Evolutionary conservation across 1,140 invertebrate genomes (phyloP), one percentile per base, ranked within the genome.

Genomic region (Leptopilina boulardi): DNA sequence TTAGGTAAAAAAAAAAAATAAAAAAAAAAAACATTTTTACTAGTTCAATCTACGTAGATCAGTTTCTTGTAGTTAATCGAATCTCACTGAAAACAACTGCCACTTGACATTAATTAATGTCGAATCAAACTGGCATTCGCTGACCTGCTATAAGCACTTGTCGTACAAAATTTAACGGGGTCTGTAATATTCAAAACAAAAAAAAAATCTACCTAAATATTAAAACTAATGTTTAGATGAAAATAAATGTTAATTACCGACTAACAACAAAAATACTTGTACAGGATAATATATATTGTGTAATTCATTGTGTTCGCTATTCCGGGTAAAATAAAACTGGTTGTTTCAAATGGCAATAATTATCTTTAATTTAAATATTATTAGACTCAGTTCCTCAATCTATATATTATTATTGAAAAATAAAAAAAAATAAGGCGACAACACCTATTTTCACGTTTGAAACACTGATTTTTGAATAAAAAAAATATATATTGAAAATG

Each of bases 221-320:
- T 75, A 51, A 77, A 77, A 82, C 71, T 83, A 81, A 82, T 74
- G 77, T 77, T 79, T 79, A 81, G 78, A 66, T 59, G 56, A 76
- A 75, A 79, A 74, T 80, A 81, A 81, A 80, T 78, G 75, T 77
- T 76, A 66, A 75, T 80, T 79, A 76, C 70, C 44, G 44, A 84
- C 73, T 78, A 81, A 80, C 77, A 70, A 82, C 75, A 77, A 47
- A 76, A 81, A 73, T 81, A 81, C 79, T 75, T 80, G 79, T 84
- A 82, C 79, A 79, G 77, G 78, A 74, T 82, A 82, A 78, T 83
- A 80, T 83, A 83, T 80, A 79, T 78, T 80, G 73, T 84, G 83
- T 82, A 81, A 82, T 81, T 82, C 77, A 75, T 78, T 83, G 77
- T 85, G 77, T 80, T 82, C 70, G 77, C 76, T 80, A 75, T 66